A percentile compares a stretch with the other conserved stretches of the same genome.
phyloP scores from a whole-genome alignment of 92 coral and sea anemone genomes.

The Meandrina meandrites region DNA sequence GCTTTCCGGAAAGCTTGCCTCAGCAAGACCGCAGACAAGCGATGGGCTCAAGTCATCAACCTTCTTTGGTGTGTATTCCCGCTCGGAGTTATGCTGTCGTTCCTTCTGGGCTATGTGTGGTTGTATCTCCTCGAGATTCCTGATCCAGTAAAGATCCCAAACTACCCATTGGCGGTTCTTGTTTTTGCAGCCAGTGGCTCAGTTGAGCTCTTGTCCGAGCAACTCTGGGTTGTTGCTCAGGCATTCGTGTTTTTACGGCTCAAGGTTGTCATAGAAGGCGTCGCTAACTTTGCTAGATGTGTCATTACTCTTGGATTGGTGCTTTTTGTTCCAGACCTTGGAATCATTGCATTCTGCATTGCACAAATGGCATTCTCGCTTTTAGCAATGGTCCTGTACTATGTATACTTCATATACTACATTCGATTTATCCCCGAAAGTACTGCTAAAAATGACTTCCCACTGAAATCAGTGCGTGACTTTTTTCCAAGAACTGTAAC shows the following conservation, averaged over 20 bases:
- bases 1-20: slow-evolving; percentile 98
- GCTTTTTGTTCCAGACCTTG: slow-evolving; percentile 74
- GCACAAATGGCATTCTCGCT: slow-evolving; percentile 89
- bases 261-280: slow-evolving; percentile 94
- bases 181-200: slow-evolving; percentile 82
- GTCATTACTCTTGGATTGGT: slow-evolving; percentile 80
- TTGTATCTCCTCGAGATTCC: slow-evolving; percentile 80
- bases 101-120: slow-evolving; percentile 84
- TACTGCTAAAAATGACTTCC: slow-evolving; percentile 61
- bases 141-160: slow-evolving; percentile 57
- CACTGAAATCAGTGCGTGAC: slow-evolving; percentile 70
- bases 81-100: slow-evolving; percentile 69
- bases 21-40: slow-evolving; percentile 69
- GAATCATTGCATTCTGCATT: slow-evolving; percentile 88
- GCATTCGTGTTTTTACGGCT: slow-evolving; percentile 87
- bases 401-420: slow-evolving; percentile 71
- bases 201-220: slow-evolving; percentile 89
- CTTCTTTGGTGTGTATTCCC: slow-evolving; percentile 96
- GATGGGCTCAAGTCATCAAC: slow-evolving; percentile 91
- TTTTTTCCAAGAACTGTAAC: slow-evolving; percentile 68
- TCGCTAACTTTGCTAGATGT: slow-evolving; percentile 91
- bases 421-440: slow-evolving; percentile 22
- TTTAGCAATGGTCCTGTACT: slow-evolving; percentile 76
- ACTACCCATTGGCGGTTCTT: slow-evolving; percentile 78
- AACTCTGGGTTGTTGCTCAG: slow-evolving; percentile 93